These are phyloP conservation scores for Thymelicus sylvestris DNA, from an alignment of 2,888 invertebrate species.

Conservation along the genomic window DNA sequence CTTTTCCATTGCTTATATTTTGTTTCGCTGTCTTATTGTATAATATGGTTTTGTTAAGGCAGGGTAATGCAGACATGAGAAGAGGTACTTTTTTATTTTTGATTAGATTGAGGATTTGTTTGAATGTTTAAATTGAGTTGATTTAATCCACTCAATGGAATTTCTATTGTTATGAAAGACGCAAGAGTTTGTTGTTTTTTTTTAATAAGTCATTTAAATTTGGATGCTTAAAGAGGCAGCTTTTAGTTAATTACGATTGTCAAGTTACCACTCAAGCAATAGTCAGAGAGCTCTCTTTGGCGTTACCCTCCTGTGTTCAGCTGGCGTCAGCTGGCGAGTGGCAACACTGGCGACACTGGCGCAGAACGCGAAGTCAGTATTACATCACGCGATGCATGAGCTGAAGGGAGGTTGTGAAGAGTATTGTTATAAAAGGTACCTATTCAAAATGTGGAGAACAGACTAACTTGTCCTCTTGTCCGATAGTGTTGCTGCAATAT, in stretches of 20 bases:
- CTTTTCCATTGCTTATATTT: constrained; percentile 78
- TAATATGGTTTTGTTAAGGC: constrained; percentile 82
- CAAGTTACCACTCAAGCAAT: constrained; percentile 81
- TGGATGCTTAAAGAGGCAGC: constrained; percentile 77
- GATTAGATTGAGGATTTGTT: constrained; percentile 77
- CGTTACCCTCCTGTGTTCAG: constrained; percentile 55
- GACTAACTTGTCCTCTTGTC: constrained; percentile 76
- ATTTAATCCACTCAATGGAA: constrained; percentile 82
- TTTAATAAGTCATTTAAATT: constrained; percentile 80
- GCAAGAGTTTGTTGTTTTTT: constrained; percentile 80
- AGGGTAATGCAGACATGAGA: constrained; percentile 83
- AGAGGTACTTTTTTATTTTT: constrained; percentile 80
- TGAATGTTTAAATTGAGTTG: constrained; percentile 83
- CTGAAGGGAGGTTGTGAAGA: constrained; percentile 81
- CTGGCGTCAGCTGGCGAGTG: constrained; percentile 18
- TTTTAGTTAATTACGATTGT: constrained; percentile 74
- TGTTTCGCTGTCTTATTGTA: constrained; percentile 78
- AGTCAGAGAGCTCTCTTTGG: constrained; percentile 81
- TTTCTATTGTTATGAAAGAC: constrained; percentile 81
- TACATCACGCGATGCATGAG: constrained; percentile 74
- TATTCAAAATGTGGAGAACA: constrained; percentile 81
- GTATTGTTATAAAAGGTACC: constrained; percentile 84
- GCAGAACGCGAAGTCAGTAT: constrained; percentile 63
- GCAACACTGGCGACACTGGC: constrained; percentile 10
- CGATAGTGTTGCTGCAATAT: constrained; percentile 79